Percentiles rank a stretch among this genome's conserved stretches.
Evolutionary conservation across 2,797 vertebrate genomes (phyloP).

Genomic region (Melanotaenia trifasciata): DNA sequence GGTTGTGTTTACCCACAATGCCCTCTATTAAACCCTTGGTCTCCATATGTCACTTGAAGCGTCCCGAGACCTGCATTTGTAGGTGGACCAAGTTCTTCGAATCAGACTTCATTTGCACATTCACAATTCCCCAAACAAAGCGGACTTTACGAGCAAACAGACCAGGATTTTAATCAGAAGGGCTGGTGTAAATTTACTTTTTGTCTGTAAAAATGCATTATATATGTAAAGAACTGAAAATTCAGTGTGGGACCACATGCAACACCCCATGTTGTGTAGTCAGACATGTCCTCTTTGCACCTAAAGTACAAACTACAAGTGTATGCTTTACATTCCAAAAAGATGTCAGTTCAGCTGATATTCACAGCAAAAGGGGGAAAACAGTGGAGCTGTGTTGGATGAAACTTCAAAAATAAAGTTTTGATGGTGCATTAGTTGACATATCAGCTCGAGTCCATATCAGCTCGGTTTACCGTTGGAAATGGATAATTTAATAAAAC

Average conservation of each 20-base stretch:
- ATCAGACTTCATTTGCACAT: too few species aligned
- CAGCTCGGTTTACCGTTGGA: constrained; percentile 5
- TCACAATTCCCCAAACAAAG: too few species aligned
- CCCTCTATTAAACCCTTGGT: too few species aligned
- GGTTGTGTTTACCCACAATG: too few species aligned
- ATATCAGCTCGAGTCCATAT: constrained; percentile 24
- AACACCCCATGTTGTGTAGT: neutral
- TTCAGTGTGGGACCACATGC: neutral
- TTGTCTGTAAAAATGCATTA: neutral
- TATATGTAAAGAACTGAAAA: neutral
- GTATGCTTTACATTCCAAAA: constrained; percentile 62
- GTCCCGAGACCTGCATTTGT: too few species aligned
- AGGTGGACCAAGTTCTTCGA: too few species aligned
- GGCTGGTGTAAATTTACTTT: neutral
- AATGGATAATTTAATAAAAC: constrained; percentile 41
- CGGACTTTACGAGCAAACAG: too few species aligned
- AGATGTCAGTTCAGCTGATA: constrained; percentile 52
- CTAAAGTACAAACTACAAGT: constrained; percentile 11
- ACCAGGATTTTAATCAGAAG: too few species aligned
- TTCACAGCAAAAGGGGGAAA: constrained; percentile 29
- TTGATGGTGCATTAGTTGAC: constrained; percentile 43
- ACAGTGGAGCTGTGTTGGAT: constrained; percentile 24
- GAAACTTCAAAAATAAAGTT: constrained; percentile 56
- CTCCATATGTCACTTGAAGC: too few species aligned
- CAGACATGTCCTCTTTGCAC: constrained; percentile 13